Base-by-base conservation (phyloP, 1,140 invertebrate species). In the Oreohelix idahoensis region DNA sequence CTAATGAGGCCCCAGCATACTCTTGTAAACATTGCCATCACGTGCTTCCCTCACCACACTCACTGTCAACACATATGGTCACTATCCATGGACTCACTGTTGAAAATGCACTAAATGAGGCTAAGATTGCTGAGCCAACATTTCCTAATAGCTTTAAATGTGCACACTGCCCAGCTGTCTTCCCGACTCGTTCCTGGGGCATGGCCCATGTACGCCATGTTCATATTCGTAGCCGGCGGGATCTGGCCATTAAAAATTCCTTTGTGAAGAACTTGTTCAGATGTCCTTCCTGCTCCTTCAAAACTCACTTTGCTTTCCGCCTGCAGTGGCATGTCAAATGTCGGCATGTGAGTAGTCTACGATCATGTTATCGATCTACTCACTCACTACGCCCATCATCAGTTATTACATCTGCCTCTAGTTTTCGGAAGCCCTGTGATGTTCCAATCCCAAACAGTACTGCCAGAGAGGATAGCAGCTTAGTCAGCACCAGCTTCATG, bases 111-210 rank as follows among this genome's bases (percentile, higher is more conserved):
- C 63, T 74, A 38, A 20, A 76, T 17, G 53, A 76, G 38, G 49
- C 76, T 13, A 53, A 80, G 51, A 53, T 86, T 84, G 73, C 84
- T 63, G 29, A 87, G n/a, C 35, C 49, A 81, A 69, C 84, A 83
- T 85, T 85, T 58, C 87, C 88, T 83, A 80, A 90, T 88, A 91
- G 89, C 79, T 93, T 92, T 85, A 89, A 90, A 29, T 94, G 94
- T 86, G 92, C 92, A 63, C 92, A 93, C 79, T 95, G 94, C 88
- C 88, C 89, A 35, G 88, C 91, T 23, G 91, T 92, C 69, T 92
- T 91, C 86, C 83, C 85, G n/a, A 86, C 87, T 36, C 83, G 84
- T 63, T 84, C 89, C 76, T 85, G 83, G 29, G 91, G 89, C 79
- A 79, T 84, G 71, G 81, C 75, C 15, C 88, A 89, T 58, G 73